Percentiles rank a stretch among this genome's conserved stretches.
Evolutionary conservation across 2,113 vertebrate genomes (phyloP).

Genomic region (Vidua macroura): DNA sequence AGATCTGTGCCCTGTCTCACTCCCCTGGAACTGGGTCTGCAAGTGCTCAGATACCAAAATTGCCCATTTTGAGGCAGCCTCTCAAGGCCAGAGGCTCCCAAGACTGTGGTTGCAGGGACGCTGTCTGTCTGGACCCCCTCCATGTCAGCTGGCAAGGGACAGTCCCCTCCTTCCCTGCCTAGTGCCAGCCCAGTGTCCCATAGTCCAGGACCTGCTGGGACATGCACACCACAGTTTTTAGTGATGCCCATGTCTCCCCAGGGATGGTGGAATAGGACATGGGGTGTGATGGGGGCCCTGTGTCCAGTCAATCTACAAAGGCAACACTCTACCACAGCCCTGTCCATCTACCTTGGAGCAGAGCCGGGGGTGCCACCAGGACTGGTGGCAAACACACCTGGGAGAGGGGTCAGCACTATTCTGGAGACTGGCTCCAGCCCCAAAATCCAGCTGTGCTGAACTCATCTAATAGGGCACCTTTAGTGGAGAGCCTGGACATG

Average conservation of each 20-base stretch:
- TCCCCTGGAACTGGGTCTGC: background rate
- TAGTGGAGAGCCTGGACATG: background rate
- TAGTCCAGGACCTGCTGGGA: background rate
- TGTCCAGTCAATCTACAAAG: background rate
- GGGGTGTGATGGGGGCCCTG: background rate
- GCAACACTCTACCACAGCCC: accelerated
- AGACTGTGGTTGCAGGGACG: accelerated
- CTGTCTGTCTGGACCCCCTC: background rate
- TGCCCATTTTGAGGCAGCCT: background rate
- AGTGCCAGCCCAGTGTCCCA: background rate
- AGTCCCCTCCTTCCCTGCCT: background rate
- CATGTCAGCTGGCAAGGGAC: background rate
- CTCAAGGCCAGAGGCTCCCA: background rate
- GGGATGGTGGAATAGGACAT: background rate
- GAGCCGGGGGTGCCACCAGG: background rate
- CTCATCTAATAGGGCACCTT: background rate
- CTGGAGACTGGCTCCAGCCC: background rate
- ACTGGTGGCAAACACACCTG: background rate
- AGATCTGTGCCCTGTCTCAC: background rate
- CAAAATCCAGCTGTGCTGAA: background rate
- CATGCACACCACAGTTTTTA: accelerated
- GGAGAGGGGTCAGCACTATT: background rate
- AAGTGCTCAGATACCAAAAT: background rate
- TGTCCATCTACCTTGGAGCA: accelerated
- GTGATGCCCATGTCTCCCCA: background rate